phyloP scores from a whole-genome alignment of 1,140 invertebrate species.

The Venturia canescens region DNA sequence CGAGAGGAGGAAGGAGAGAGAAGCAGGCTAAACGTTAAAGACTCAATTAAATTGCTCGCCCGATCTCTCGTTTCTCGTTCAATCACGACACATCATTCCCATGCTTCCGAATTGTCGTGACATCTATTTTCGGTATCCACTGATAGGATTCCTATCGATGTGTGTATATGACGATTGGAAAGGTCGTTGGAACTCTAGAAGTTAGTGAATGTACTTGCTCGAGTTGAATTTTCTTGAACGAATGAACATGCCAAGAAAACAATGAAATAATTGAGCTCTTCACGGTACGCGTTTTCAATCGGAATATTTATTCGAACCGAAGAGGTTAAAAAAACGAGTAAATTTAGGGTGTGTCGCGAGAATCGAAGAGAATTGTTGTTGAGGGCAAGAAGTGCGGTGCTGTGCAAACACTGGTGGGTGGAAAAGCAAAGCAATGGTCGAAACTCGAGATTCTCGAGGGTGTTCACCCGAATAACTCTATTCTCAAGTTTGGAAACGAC shows the following conservation, averaged over 20 bases:
- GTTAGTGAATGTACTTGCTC: no score
- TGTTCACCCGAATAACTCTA: constrained; percentile 12
- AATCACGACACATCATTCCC: constrained; percentile 7
- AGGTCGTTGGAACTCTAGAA: background rate
- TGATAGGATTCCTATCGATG: background rate
- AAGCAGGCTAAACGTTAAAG: constrained; percentile 6
- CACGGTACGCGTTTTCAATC: no score
- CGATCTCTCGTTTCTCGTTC: constrained; percentile 8
- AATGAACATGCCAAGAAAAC: no score
- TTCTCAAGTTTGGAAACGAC: constrained; percentile 5
- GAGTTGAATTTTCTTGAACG: no score
- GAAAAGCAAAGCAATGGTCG: constrained; percentile 1
- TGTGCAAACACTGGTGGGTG: background rate
- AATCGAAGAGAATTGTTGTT: no score
- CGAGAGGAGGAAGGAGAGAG: no score
- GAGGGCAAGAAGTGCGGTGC: background rate
- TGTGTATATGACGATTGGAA: background rate
- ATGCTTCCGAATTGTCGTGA: background rate
- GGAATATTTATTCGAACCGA: no score
- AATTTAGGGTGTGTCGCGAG: no score
- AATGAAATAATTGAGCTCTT: no score
- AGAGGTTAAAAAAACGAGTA: no score
- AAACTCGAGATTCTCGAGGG: background rate
- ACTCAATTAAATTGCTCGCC: constrained; percentile 27
- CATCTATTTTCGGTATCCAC: constrained; percentile 2